Evolutionary conservation across 2,113 vertebrate species (phyloP).

Genomic region (Phrynosoma blainvillii): DNA sequence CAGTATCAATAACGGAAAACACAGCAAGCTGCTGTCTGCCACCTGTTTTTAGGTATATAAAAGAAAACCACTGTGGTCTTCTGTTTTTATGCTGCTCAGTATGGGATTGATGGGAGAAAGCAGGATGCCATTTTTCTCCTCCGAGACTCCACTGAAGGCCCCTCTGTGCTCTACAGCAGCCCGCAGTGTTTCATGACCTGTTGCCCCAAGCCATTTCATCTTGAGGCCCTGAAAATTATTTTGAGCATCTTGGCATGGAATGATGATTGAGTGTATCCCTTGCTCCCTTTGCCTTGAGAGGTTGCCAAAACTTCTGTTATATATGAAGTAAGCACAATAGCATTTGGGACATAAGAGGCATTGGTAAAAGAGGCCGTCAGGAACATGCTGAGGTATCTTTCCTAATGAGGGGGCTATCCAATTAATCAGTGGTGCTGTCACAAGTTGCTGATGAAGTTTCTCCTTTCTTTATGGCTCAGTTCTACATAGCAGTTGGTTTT

Average conservation of each 20-base stretch:
- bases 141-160: neutral
- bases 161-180: neutral
- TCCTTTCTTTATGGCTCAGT: conserved; percentile 35
- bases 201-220: neutral
- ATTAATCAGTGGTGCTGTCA: conserved; percentile 43
- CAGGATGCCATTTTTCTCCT: neutral
- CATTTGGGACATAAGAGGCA: conserved; percentile 24
- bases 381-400: conserved; percentile 46
- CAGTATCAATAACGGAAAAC: neutral
- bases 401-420: conserved; percentile 34
- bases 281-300: conserved; percentile 35
- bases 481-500: neutral
- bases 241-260: conserved; percentile 28
- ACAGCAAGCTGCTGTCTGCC: neutral
- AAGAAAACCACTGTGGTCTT: neutral
- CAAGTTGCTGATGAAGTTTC: conserved; percentile 26
- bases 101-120: neutral
- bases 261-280: conserved; percentile 33
- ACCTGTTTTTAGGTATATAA: neutral
- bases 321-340: conserved; percentile 14
- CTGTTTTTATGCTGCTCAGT: neutral
- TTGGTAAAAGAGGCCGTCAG: neutral
- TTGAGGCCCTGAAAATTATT: conserved; percentile 26
- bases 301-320: conserved; percentile 36
- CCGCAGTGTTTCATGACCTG: conserved; percentile 2